Percentiles rank a stretch among this genome's conserved stretches.
These are phyloP conservation scores for Andrena cerasifolii DNA, from an alignment of 1,140 invertebrate species.

Conservation along the genomic window DNA sequence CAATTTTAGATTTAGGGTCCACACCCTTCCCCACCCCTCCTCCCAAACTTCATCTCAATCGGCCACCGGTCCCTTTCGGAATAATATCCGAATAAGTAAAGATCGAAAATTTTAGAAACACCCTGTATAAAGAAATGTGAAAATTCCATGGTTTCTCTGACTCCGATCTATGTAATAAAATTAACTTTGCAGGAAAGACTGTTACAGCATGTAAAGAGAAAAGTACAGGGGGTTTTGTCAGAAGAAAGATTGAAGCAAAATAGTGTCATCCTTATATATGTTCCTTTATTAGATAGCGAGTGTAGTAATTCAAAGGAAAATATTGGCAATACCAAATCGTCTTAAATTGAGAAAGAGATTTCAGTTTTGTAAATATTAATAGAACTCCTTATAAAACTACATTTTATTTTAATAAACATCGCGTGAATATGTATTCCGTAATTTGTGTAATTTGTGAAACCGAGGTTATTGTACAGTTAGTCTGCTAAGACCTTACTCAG, in stretches of 20 bases:
- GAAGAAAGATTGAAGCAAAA: rapidly evolving
- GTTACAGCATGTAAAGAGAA: conserved; percentile 81
- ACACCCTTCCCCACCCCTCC: too few relatives aligned
- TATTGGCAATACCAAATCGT: background rate
- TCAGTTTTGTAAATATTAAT: background rate
- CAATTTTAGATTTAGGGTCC: too few relatives aligned
- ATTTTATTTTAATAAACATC: background rate
- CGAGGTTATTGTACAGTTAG: background rate
- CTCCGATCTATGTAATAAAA: background rate
- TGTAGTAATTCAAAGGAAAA: background rate
- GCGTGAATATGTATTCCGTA: background rate
- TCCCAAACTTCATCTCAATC: too few relatives aligned
- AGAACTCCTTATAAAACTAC: background rate
- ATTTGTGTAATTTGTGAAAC: background rate
- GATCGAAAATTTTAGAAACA: background rate
- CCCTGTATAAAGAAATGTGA: background rate
- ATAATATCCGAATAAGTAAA: background rate
- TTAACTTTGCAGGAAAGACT: conserved; percentile 83
- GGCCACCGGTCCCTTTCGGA: too few relatives aligned
- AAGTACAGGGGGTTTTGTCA: conserved; percentile 77
- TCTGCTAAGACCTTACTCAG: background rate
- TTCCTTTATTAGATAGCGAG: background rate
- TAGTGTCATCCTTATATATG: background rate
- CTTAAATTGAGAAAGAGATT: background rate
- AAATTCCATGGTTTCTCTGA: background rate